phyloP scores from a whole-genome alignment of 2,113 vertebrate genomes.

The Capreolus pygargus region DNA sequence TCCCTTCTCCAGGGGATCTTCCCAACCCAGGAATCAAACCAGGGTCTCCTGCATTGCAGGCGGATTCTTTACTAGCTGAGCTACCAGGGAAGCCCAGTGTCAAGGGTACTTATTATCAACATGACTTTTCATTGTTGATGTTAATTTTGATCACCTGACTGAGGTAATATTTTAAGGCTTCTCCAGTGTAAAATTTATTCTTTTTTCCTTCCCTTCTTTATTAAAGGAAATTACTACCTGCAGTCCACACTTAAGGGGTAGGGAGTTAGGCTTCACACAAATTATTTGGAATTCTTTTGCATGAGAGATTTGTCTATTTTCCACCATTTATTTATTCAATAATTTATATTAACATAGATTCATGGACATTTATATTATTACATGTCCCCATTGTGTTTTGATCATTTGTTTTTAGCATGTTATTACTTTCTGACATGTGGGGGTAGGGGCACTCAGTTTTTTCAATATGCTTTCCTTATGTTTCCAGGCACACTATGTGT shows the following conservation, averaged over 20 bases:
- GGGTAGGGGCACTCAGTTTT: neutral
- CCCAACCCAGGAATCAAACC: too few relatives aligned
- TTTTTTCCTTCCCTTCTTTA: neutral
- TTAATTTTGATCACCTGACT: neutral
- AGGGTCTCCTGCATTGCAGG: too few relatives aligned
- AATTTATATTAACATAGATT: neutral
- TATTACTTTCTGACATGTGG: neutral
- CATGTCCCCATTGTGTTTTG: neutral
- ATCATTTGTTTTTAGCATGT: neutral
- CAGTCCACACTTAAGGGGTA: neutral
- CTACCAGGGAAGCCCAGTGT: neutral
- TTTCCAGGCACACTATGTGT: neutral
- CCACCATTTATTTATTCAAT: neutral
- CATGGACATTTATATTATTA: neutral
- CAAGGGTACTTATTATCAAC: neutral
- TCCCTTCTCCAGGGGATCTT: too few relatives aligned
- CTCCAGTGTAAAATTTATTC: neutral
- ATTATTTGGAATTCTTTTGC: neutral
- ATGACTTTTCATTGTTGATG: neutral
- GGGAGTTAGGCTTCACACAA: neutral
- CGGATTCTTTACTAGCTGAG: neutral
- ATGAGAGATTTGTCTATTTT: neutral
- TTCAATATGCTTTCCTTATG: neutral
- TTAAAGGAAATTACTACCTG: neutral
- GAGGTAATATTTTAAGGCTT: neutral